Evolutionary conservation across 1,140 invertebrate genomes (phyloP).

Genomic region (Physella acuta): DNA sequence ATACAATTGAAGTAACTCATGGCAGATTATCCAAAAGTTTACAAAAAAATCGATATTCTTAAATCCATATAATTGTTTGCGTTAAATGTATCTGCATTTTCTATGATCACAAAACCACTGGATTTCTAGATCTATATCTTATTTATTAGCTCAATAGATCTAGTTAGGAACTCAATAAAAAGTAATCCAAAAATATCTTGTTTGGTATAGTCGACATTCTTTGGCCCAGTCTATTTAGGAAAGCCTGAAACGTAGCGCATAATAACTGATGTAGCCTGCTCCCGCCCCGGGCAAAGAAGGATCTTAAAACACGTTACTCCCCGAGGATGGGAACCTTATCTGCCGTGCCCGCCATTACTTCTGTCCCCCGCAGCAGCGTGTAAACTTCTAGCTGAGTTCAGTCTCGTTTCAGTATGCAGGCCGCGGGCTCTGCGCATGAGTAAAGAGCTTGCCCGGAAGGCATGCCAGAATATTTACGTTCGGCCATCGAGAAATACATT

Average conservation of each 20-base stretch:
- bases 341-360: not conserved
- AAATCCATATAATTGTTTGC: not conserved
- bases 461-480: conserved; percentile 26
- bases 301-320: conserved; percentile 20
- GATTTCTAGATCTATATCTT: not conserved
- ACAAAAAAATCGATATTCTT: no score
- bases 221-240: not conserved
- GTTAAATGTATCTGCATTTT: not conserved
- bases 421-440: conserved; percentile 21
- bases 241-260: not conserved
- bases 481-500: conserved; percentile 15
- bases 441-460: conserved; percentile 6
- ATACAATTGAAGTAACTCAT: no score
- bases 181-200: not conserved
- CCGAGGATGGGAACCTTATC: conserved; percentile 10
- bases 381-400: conserved; percentile 20
- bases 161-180: not conserved
- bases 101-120: not conserved
- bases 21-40: no score
- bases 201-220: not conserved
- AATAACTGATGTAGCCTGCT: conserved; percentile 15
- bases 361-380: conserved; percentile 6
- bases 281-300: not conserved
- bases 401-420: conserved; percentile 18
- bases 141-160: not conserved